Conservation (phyloP, 2,797 vertebrate genomes). For the Alauda arvensis region DNA sequence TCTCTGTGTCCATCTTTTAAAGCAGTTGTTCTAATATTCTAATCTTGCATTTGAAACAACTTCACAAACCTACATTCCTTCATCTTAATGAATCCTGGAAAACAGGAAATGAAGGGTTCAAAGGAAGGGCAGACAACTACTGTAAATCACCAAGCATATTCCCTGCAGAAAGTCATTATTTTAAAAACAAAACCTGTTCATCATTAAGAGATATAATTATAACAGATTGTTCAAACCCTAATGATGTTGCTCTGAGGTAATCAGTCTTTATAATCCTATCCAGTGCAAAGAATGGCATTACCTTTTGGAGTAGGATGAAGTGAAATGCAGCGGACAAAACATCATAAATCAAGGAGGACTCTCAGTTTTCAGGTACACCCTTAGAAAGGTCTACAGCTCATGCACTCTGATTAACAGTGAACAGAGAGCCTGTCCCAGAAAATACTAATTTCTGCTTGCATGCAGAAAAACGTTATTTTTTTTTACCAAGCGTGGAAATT, state of each 20-base stretch:
- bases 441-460: not conserved
- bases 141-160: constrained; percentile 81
- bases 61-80: constrained; percentile 74
- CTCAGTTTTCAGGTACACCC: constrained; percentile 12
- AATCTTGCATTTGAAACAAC: constrained; percentile 51
- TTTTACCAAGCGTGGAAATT: not conserved
- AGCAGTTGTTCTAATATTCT: constrained; percentile 43
- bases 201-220: constrained; percentile 81
- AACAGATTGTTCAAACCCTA: constrained; percentile 75
- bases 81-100: constrained; percentile 66
- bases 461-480: not conserved
- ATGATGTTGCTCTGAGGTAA: constrained; percentile 69
- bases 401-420: constrained; percentile 11
- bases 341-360: constrained; percentile 53
- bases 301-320: constrained; percentile 74
- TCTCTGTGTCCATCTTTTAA: constrained; percentile 14
- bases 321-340: constrained; percentile 74
- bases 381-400: constrained; percentile 8
- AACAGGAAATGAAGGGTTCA: constrained; percentile 83
- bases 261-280: constrained; percentile 61
- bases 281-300: constrained; percentile 60
- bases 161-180: constrained; percentile 71
- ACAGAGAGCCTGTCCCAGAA: constrained; percentile 6
- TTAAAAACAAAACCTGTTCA: constrained; percentile 69
- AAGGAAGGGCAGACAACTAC: constrained; percentile 76